Percentiles rank a stretch among this genome's conserved stretches.
Evolutionary conservation across 2,113 vertebrate species (phyloP).

Genomic region (Chionodraco myersi): DNA sequence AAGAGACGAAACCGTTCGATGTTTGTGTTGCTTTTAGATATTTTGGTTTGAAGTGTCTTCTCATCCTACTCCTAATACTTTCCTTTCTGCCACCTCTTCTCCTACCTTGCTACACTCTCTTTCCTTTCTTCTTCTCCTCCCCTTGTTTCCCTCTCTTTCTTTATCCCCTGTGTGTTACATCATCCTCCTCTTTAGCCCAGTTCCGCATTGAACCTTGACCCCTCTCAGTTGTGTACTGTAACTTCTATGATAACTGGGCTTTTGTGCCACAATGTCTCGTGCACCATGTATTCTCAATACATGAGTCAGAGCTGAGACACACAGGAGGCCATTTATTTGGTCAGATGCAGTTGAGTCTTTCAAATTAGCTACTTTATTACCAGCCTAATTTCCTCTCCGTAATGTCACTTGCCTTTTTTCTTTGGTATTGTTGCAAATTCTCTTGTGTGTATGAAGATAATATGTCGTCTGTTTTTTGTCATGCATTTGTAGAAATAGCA

Average conservation of each 20-base stretch:
- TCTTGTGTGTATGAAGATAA: not conserved
- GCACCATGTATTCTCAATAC: conserved; percentile 32
- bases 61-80: not conserved
- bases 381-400: not conserved
- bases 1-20: not conserved
- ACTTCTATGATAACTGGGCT: conserved; percentile 47
- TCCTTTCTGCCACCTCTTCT: not conserved
- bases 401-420: not conserved
- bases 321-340: not conserved
- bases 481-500: not conserved
- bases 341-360: conserved; percentile 14
- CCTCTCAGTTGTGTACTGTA: conserved; percentile 53
- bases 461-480: not conserved
- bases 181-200: conserved; percentile 56
- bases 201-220: conserved; percentile 70
- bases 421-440: not conserved
- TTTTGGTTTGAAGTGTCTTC: not conserved
- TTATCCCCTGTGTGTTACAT: conserved; percentile 22
- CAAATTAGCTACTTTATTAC: not conserved
- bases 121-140: not conserved
- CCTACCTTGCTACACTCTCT: no score
- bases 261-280: conserved; percentile 24
- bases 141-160: not conserved
- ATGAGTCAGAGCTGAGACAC: conserved; percentile 16
- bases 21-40: not conserved